Evolutionary conservation across 2,888 invertebrate species (phyloP).

Genomic region (Tenthredo amoena): DNA sequence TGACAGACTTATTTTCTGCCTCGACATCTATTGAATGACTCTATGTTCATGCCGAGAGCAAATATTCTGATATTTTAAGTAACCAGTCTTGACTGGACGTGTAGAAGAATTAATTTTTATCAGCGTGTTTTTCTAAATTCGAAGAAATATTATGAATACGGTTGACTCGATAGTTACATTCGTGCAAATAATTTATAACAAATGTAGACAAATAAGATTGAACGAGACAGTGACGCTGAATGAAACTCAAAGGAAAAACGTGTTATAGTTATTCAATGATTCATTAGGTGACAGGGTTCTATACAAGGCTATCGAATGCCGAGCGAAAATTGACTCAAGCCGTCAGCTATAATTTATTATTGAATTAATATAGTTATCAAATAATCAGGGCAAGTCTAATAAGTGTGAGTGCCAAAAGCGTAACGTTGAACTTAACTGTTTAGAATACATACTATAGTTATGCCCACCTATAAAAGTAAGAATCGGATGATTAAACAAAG

Average conservation of each 20-base stretch:
- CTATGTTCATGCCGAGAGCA: neutral
- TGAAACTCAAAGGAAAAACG: neutral
- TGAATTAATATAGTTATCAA: slow-evolving; percentile 41
- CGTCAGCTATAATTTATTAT: neutral
- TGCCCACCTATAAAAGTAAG: slow-evolving; percentile 67
- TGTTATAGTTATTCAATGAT: slow-evolving; percentile 28
- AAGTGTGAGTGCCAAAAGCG: slow-evolving; percentile 64
- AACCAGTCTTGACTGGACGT: neutral
- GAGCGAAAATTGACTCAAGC: neutral
- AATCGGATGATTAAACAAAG: slow-evolving; percentile 45
- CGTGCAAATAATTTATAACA: slow-evolving; percentile 8
- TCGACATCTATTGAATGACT: neutral
- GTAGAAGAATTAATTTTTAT: neutral
- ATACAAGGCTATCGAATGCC: neutral
- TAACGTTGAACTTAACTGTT: slow-evolving; percentile 65
- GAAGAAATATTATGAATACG: neutral
- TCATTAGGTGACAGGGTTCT: neutral
- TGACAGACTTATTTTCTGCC: neutral
- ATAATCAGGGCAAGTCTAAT: slow-evolving; percentile 16
- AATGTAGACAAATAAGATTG: neutral
- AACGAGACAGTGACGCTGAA: neutral
- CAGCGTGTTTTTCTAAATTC: neutral
- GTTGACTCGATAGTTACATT: neutral
- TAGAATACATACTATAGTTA: slow-evolving; percentile 70
- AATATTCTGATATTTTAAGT: neutral